Evolutionary conservation across 2,888 invertebrate species (phyloP).

Genomic region (Brachyptera putata): DNA sequence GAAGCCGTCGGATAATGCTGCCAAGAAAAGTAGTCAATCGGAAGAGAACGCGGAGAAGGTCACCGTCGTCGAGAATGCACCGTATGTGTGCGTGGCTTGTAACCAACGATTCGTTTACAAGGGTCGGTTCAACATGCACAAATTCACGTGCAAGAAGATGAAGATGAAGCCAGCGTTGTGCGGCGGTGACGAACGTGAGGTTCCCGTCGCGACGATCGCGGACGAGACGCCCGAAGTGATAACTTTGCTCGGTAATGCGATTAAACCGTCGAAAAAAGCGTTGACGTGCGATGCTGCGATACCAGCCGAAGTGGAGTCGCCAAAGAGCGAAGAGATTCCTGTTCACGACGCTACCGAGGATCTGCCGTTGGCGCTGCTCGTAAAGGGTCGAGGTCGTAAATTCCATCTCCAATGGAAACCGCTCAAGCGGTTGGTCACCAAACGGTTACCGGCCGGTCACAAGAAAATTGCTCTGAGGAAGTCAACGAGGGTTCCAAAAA

Average conservation of each 20-base stretch:
- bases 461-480: not conserved
- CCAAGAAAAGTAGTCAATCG: too few species aligned
- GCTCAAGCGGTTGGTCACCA: not conserved
- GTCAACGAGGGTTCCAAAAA: not conserved
- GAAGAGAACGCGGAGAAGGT: too few species aligned
- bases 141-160: not conserved
- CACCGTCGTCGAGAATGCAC: too few species aligned
- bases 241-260: too few species aligned
- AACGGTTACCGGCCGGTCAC: not conserved
- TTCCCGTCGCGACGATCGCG: too few species aligned
- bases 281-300: not conserved
- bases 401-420: not conserved
- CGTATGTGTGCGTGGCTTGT: not conserved
- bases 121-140: not conserved
- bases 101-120: not conserved
- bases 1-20: too few species aligned
- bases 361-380: not conserved
- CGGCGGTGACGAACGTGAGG: too few species aligned
- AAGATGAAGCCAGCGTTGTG: too few species aligned
- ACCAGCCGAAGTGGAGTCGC: too few species aligned
- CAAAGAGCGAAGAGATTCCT: too few species aligned
- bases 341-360: not conserved
- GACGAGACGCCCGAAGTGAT: too few species aligned
- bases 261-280: too few species aligned
- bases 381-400: not conserved